Percentiles rank a stretch among this genome's conserved stretches.
Evolutionary conservation across 2,888 invertebrate species (phyloP).

Genomic region (Cordilura impudica): DNA sequence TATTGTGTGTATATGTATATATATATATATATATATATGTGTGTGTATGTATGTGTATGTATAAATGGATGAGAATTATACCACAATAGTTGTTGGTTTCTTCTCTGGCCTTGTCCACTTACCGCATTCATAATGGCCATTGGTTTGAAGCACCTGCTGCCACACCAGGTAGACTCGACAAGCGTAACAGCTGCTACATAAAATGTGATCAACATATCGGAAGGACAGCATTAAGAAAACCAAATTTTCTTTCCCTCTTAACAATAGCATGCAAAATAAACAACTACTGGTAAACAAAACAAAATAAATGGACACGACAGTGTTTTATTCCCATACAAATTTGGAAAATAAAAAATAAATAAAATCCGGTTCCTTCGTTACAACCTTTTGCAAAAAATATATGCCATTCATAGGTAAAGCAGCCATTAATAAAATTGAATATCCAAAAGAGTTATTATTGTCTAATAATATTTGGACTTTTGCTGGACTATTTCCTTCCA

Average conservation of each 20-base stretch:
- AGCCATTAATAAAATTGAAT: too few relatives aligned
- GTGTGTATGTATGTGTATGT: too few relatives aligned
- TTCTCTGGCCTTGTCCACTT: slow-evolving; percentile 48
- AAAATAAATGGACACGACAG: not conserved
- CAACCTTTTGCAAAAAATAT: too few relatives aligned
- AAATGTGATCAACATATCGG: slow-evolving; percentile 68
- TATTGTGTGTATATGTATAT: slow-evolving; percentile 36
- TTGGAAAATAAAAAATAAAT: too few relatives aligned
- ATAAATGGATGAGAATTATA: slow-evolving; percentile 45
- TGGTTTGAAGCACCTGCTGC: slow-evolving; percentile 51
- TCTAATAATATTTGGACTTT: too few relatives aligned
- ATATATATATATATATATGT: too few relatives aligned
- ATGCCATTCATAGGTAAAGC: too few relatives aligned
- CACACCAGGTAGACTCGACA: slow-evolving; percentile 62
- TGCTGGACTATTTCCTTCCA: too few relatives aligned
- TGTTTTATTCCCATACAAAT: too few relatives aligned
- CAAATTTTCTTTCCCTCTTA: slow-evolving; percentile 40
- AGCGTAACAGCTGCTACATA: slow-evolving; percentile 60
- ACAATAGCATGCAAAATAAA: slow-evolving; percentile 39
- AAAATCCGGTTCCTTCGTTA: too few relatives aligned
- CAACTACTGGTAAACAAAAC: slow-evolving; percentile 33
- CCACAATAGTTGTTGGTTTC: slow-evolving; percentile 25
- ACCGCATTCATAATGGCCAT: slow-evolving; percentile 51
- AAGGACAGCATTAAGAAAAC: slow-evolving; percentile 63
- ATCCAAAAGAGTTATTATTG: too few relatives aligned